Evolutionary conservation across 1,140 invertebrate genomes (phyloP).

Genomic region (Tetramorium parvispinum): DNA sequence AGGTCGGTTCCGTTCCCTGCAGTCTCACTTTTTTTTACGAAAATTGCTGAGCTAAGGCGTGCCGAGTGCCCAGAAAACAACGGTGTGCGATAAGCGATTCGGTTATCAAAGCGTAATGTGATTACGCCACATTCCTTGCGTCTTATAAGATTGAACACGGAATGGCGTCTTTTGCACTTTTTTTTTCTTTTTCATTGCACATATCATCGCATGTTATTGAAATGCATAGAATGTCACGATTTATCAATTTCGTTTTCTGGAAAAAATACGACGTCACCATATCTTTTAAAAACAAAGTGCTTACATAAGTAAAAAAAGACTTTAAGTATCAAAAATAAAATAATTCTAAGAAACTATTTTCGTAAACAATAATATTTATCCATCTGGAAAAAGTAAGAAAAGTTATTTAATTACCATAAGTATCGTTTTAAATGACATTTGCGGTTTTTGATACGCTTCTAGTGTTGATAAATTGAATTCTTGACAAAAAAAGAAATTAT

Average conservation of each 20-base stretch:
- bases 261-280: constrained; percentile 19
- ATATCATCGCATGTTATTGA: constrained; percentile 23
- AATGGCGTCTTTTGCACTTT: constrained; percentile 5
- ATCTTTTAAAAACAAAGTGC: constrained; percentile 16
- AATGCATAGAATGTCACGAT: neutral
- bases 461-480: neutral
- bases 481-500: neutral
- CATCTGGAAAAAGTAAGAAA: neutral
- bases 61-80: constrained; percentile 62
- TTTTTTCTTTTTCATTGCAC: constrained; percentile 3
- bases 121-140: constrained; percentile 65
- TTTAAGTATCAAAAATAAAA: constrained; percentile 6
- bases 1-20: constrained; percentile 15
- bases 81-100: constrained; percentile 61
- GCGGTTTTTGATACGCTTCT: neutral
- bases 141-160: constrained; percentile 60
- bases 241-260: constrained; percentile 15
- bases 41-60: constrained; percentile 54
- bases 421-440: neutral
- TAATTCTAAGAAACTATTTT: neutral
- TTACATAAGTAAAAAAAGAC: constrained; percentile 5
- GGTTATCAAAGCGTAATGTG: constrained; percentile 66
- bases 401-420: neutral
- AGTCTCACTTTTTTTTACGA: constrained; percentile 10
- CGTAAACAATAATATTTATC: constrained; percentile 21